Base-by-base conservation (phyloP, 2,113 vertebrate genomes). In the Phoxinus phoxinus region DNA sequence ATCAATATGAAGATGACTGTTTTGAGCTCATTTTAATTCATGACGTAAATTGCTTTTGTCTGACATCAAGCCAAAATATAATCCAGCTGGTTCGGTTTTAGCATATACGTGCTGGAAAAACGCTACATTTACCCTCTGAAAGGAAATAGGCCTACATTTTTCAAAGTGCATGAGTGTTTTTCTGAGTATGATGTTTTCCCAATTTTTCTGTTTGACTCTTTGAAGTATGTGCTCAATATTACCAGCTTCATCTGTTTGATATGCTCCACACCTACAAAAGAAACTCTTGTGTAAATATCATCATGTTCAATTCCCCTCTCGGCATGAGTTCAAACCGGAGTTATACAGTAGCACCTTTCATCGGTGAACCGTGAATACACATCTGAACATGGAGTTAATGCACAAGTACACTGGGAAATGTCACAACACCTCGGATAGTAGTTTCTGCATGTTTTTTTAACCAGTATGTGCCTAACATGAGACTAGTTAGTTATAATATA, bases 281-380 rank as follows among this genome's bases (percentile, higher is more conserved):
- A 81, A 81, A 27, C 25, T 80, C 58, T 25, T n/a, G 78, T 35
- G 78, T 61, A 41, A 46, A 63, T n/a, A 61, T 17, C 78, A 30
- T 46, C 37, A 27, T 19, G 58, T 80, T 80, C 35, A 80, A 61
- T 80, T 80, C 13, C 6, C 58, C 35, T 80, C 58, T 63, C n/a
- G 32, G 58, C 56, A 25, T 41, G 77, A 63, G 77, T 41, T 44
- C 58, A 44, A 80, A 80, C 13, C 19, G 6, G 35, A 37, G 56
- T 59, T 25, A 37, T 46, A 74, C 12, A 48, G 15, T 27, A 53
- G 23, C n/a, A 44, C 15, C 25, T 80, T 41, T 80, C 78, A 80
- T 80, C n/a, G 7, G 58, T 80, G 35, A 63, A 65, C 58, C 5
- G 0, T 32, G 27, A 56, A 53, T 77, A 35, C 5, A 25, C 41